phyloP scores from a whole-genome alignment of 1,140 invertebrate species.

The Drosophila triauraria region DNA sequence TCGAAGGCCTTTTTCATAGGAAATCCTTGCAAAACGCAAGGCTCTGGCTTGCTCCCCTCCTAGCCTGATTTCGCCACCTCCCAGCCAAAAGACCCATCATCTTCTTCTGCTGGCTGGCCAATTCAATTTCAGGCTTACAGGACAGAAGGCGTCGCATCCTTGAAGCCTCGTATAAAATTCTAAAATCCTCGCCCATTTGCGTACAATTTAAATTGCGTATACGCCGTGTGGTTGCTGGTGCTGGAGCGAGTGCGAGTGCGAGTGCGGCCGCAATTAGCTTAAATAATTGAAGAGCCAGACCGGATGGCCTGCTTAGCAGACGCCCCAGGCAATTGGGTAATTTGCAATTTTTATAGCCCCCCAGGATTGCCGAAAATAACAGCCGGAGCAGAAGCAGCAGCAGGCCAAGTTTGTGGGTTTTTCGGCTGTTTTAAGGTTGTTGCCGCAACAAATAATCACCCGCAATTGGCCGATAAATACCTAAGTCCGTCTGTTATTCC shows the following conservation, averaged over 20 bases:
- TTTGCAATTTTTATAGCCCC: constrained; percentile 51
- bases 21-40: constrained; percentile 38
- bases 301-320: constrained; percentile 48
- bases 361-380: constrained; percentile 7
- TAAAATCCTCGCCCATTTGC: constrained; percentile 34
- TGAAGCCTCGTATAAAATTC: constrained; percentile 32
- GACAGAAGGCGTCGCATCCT: constrained; percentile 20
- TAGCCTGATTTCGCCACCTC: constrained; percentile 16
- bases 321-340: constrained; percentile 38
- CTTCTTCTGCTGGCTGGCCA: constrained; percentile 37
- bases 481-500: background rate
- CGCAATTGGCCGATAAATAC: constrained; percentile 2
- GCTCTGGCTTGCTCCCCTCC: background rate
- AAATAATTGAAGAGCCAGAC: constrained; percentile 53
- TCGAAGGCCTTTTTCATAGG: background rate
- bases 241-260: constrained; percentile 8
- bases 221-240: constrained; percentile 37
- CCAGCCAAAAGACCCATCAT: constrained; percentile 26
- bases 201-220: constrained; percentile 49
- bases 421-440: background rate
- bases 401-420: constrained; percentile 8
- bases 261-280: constrained; percentile 60
- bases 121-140: constrained; percentile 67
- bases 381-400: background rate
- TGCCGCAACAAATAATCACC: constrained; percentile 25